phyloP scores from a whole-genome alignment of 2,888 invertebrate genomes.

The Thumatha senex region DNA sequence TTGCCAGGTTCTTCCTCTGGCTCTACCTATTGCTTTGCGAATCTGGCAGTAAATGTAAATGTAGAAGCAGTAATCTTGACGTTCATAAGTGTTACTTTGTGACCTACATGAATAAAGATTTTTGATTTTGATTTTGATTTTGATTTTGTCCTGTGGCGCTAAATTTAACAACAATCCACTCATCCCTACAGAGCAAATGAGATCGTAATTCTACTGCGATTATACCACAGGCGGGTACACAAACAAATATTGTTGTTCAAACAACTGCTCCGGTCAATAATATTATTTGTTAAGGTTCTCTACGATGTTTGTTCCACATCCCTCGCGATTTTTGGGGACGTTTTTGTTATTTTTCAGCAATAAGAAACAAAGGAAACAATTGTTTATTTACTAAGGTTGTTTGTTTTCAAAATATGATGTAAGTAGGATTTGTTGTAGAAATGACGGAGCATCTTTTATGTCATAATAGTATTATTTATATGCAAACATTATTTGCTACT shows the following conservation, averaged over 20 bases:
- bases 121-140: too few relatives aligned
- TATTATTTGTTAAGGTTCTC: slow-evolving; percentile 23
- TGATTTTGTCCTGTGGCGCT: too few relatives aligned
- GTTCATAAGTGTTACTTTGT: too few relatives aligned
- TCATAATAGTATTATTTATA: too few relatives aligned
- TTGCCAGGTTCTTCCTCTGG: too few relatives aligned
- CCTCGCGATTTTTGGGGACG: slow-evolving; percentile 11
- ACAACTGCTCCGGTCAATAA: slow-evolving; percentile 31
- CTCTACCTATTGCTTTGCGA: too few relatives aligned
- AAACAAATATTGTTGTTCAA: slow-evolving; percentile 28
- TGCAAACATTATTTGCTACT: too few relatives aligned
- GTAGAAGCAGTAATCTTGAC: too few relatives aligned
- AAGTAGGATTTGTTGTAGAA: too few relatives aligned
- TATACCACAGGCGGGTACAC: slow-evolving; percentile 13
- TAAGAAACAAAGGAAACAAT: slow-evolving; percentile 1
- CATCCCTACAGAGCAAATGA: neutral
- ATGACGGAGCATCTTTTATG: too few relatives aligned
- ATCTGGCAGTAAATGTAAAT: too few relatives aligned
- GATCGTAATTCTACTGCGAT: slow-evolving; percentile 16
- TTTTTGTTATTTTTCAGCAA: slow-evolving; percentile 20
- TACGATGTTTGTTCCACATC: slow-evolving; percentile 12
- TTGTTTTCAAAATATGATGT: neutral
- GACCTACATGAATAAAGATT: too few relatives aligned
- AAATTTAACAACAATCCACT: neutral
- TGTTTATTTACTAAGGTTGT: neutral